Conservation (phyloP, 2,797 vertebrate species). For the Myotis planiceps region DNA sequence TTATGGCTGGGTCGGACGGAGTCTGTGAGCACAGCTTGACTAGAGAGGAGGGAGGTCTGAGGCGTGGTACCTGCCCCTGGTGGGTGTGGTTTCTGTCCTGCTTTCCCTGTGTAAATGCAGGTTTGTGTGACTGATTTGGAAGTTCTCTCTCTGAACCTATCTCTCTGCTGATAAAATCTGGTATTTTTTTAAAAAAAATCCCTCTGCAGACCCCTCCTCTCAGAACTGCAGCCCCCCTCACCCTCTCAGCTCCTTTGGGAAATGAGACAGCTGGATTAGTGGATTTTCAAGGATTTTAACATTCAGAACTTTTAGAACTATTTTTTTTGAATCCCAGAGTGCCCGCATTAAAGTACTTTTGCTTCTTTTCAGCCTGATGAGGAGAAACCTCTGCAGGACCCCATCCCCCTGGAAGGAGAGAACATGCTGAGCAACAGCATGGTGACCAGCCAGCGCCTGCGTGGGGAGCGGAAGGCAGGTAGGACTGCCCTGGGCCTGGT, state of each 20-base stretch:
- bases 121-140: not conserved
- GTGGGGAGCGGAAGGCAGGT: not conserved
- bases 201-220: not conserved
- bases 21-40: not conserved
- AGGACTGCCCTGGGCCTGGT: too few relatives aligned
- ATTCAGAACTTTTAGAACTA: not conserved
- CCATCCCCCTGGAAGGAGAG: not conserved
- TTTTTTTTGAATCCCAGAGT: not conserved
- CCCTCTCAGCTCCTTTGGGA: not conserved
- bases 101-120: not conserved
- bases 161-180: not conserved
- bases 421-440: fast-evolving
- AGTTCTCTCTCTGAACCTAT: not conserved
- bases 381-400: not conserved
- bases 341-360: not conserved
- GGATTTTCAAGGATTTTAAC: not conserved
- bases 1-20: not conserved
- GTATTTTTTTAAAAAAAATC: not conserved
- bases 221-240: not conserved
- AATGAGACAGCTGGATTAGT: not conserved
- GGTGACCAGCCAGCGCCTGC: fast-evolving
- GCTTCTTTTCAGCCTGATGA: not conserved
- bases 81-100: not conserved
- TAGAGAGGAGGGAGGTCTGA: not conserved
- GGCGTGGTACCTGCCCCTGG: fast-evolving